Percentiles rank a stretch among this genome's conserved stretches.
Conservation (phyloP, 2,797 vertebrate genomes). For the Bucorvus abyssinicus region DNA sequence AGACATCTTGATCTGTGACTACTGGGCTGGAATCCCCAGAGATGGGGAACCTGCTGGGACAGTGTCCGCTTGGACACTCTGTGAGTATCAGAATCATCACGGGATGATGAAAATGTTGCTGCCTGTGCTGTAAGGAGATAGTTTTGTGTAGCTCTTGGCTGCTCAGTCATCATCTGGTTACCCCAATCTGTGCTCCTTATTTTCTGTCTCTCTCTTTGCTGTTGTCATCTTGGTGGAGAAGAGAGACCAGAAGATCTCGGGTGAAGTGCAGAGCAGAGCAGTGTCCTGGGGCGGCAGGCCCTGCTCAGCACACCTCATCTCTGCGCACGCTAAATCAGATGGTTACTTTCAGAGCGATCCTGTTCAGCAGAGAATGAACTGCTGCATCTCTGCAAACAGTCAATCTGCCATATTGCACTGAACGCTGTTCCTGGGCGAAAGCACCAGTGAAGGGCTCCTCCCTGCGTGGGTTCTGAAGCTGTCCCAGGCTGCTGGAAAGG, state of each 20-base stretch:
- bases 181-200: neutral
- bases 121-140: neutral
- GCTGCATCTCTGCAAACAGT: neutral
- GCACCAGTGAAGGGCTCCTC: rapidly evolving
- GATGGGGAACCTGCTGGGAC: neutral
- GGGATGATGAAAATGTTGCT: neutral
- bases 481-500: neutral
- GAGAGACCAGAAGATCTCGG: too few species aligned
- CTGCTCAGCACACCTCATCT: neutral
- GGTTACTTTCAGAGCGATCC: neutral
- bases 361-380: neutral
- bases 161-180: neutral
- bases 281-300: neutral
- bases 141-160: neutral
- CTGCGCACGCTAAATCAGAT: neutral
- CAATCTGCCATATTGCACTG: neutral
- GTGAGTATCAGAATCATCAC: neutral
- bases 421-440: neutral
- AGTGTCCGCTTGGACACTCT: neutral
- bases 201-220: neutral
- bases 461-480: neutral
- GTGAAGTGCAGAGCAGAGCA: neutral
- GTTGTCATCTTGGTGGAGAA: too few species aligned
- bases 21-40: neutral
- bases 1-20: neutral